Percentiles rank a stretch among this genome's conserved stretches.
Evolutionary conservation across 2,888 invertebrate species (phyloP).

Genomic region (Odontomyia ornata): DNA sequence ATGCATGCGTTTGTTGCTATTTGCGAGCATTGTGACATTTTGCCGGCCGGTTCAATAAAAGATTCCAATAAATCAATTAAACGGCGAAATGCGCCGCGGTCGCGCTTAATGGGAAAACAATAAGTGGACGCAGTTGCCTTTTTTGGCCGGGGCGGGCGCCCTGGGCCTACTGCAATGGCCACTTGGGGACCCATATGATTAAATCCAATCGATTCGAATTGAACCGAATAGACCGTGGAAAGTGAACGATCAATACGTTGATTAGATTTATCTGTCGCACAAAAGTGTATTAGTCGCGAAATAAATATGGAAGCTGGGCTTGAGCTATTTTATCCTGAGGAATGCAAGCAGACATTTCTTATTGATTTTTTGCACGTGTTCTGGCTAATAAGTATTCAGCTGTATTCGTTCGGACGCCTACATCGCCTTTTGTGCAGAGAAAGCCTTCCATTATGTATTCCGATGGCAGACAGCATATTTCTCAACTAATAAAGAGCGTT

Average conservation of each 20-base stretch:
- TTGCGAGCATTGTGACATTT: conserved; percentile 7
- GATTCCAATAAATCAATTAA: conserved; percentile 42
- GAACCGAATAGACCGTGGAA: conserved; percentile 10
- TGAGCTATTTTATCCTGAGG: conserved; percentile 17
- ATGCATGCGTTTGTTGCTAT: not conserved
- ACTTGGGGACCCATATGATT: conserved; percentile 17
- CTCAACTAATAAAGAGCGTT: not conserved
- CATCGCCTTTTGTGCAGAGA: conserved; percentile 18
- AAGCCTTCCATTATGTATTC: conserved; percentile 20
- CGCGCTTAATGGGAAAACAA: conserved; percentile 39
- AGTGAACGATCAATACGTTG: conserved; percentile 31
- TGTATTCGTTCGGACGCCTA: not conserved
- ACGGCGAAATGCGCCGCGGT: conserved; percentile 10
- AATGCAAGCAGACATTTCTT: conserved; percentile 8
- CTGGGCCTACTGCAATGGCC: conserved; percentile 14
- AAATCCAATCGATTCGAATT: not conserved
- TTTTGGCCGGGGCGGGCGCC: conserved; percentile 15
- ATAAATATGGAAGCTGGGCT: conserved; percentile 15
- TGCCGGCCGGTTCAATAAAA: conserved; percentile 34
- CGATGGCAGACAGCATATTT: conserved; percentile 23
- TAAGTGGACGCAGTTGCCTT: conserved; percentile 25
- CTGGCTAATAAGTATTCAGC: conserved; percentile 22
- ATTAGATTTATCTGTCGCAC: conserved; percentile 34
- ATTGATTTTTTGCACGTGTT: conserved; percentile 40
- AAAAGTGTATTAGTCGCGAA: not conserved